Evolutionary conservation across 1,140 invertebrate genomes (phyloP).

Genomic region (Atta colombica): DNA sequence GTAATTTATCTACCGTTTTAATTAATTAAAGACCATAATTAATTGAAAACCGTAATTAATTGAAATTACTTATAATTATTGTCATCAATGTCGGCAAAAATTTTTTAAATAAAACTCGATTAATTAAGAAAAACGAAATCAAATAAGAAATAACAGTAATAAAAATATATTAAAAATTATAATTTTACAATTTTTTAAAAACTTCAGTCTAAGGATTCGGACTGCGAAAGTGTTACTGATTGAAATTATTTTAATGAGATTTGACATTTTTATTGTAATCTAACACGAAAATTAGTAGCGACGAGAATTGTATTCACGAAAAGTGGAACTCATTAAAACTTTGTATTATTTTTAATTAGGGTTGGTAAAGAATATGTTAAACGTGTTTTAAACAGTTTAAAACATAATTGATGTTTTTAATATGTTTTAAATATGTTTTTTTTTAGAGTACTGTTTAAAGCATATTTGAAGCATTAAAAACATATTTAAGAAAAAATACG

Average conservation of each 20-base stretch:
- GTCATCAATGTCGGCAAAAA: background rate
- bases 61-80: background rate
- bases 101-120: background rate
- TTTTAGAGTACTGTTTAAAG: too few species aligned
- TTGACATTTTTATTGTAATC: background rate
- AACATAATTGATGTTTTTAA: too few species aligned
- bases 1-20: background rate
- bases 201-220: background rate
- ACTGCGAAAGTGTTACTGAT: background rate
- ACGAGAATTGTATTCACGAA: background rate
- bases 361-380: too few species aligned
- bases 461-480: too few species aligned
- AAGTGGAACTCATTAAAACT: background rate
- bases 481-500: too few species aligned
- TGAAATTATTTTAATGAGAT: background rate
- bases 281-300: background rate
- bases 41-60: background rate
- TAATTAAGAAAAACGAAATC: background rate
- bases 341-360: background rate
- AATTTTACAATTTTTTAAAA: background rate
- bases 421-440: too few species aligned
- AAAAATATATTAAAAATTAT: background rate
- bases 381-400: too few species aligned
- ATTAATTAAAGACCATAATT: too few species aligned
- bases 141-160: background rate